phyloP scores from a whole-genome alignment of 2,113 vertebrate species.

The Eulemur rufifrons region DNA sequence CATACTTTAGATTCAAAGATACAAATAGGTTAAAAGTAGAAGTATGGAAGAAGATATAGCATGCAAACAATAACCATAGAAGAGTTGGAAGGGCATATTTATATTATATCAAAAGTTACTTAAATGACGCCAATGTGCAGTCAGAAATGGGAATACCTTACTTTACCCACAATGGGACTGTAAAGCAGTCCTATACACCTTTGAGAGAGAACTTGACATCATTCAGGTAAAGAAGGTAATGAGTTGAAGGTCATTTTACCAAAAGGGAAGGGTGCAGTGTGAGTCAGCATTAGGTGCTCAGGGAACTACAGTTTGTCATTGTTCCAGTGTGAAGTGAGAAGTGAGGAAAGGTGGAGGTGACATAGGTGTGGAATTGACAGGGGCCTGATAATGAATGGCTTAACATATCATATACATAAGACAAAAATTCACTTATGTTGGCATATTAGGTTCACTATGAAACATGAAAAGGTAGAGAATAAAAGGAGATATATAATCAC shows the following conservation, averaged over 20 bases:
- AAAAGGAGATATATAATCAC: neutral
- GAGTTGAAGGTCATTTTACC: neutral
- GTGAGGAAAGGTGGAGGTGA: neutral
- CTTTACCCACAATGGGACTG: neutral
- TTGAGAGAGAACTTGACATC: neutral
- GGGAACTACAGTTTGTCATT: neutral
- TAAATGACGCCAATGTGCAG: neutral
- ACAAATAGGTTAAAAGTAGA: neutral
- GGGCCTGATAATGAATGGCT: neutral
- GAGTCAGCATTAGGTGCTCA: neutral
- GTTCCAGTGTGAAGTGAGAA: neutral
- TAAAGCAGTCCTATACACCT: neutral
- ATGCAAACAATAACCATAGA: neutral
- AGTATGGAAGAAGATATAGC: neutral
- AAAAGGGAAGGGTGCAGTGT: neutral
- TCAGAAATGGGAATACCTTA: neutral
- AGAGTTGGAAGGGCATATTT: neutral
- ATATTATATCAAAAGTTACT: neutral
- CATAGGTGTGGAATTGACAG: neutral
- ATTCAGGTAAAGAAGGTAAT: neutral
- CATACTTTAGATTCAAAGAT: constrained; percentile 17
- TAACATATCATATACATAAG: neutral
- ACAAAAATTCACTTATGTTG: neutral
- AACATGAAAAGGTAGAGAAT: neutral
- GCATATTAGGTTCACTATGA: neutral